Evolutionary conservation across 2,888 invertebrate species (phyloP), one percentile per base, ranked within the genome.

Genomic region (Maniola hyperantus): DNA sequence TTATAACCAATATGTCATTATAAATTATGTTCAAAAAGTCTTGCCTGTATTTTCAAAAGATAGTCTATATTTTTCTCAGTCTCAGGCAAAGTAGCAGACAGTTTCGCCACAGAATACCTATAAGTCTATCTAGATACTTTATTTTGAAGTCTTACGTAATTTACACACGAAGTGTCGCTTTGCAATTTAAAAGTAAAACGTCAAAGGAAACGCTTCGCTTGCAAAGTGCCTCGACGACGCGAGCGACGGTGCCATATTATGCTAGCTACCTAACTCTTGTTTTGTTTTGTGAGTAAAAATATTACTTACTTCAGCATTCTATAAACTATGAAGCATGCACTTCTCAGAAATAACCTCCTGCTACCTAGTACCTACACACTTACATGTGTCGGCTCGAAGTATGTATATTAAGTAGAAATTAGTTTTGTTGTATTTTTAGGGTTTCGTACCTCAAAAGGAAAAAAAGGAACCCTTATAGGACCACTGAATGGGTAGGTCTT

Each of bases 121-220:
- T 26, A 26, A 2, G 4, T 26, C 26, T 26, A 26, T 2, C 2
- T 42, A 50, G n/a, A 6, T n/a, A 39, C 11, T 11, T 39, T 15
- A 6, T 44, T n/a, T 6, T n/a, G 6, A 46, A n/a, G 15, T 5
- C 44, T 46, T 34, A 8, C 34, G 36, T 54, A 54, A 15, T 54
- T n/a, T 15, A 34, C 54, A 54, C 34, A 34, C 36, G 53, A 53
- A 34, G 50, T 60, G 36, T 50, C 60, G 34, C 18, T 50, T 50
- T 60, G 36, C 48, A 60, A 60, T 60, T 60, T 36, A 60, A 60
- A 54, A 34, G 54, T 34, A 60, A 48, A 46, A 15, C 59, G 26
- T 46, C 60, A 60, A 60, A 58, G 18, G 13, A 26, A 44, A 48
- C 20, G 4, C 6, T 53, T 53, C 42, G 42, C 53, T 42, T 62